Conservation (phyloP, 2,113 vertebrate species). For the Ptilonorhynchus violaceus region DNA sequence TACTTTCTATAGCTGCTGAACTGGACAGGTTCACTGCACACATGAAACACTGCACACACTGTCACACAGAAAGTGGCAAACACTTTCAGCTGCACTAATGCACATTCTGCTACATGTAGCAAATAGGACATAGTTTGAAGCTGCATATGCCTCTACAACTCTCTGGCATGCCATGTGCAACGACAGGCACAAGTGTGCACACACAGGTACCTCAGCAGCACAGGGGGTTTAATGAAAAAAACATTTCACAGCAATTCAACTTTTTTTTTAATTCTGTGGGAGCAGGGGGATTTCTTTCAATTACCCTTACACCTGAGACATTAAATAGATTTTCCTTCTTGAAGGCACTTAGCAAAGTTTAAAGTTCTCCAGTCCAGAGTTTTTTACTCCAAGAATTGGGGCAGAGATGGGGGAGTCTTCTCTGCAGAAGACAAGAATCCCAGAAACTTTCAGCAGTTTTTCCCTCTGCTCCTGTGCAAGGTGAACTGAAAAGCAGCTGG, state of each 20-base stretch:
- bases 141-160: background rate
- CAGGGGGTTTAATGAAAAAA: background rate
- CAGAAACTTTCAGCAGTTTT: background rate
- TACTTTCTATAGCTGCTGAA: background rate
- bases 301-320: background rate
- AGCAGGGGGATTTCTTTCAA: background rate
- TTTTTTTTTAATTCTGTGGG: background rate
- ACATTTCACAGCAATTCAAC: background rate
- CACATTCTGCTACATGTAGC: background rate
- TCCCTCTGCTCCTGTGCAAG: background rate
- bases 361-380: background rate
- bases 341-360: background rate
- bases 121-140: background rate
- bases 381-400: background rate
- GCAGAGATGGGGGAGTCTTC: background rate
- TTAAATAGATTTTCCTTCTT: background rate
- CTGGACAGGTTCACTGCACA: background rate
- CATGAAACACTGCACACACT: background rate
- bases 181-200: fast-evolving
- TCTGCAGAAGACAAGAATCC: background rate
- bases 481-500: background rate
- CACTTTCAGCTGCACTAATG: background rate
- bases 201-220: background rate
- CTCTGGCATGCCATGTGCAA: fast-evolving
- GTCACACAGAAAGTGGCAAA: background rate